Conservation (phyloP, 2,113 vertebrate genomes). For the Pangasianodon hypophthalmus region DNA sequence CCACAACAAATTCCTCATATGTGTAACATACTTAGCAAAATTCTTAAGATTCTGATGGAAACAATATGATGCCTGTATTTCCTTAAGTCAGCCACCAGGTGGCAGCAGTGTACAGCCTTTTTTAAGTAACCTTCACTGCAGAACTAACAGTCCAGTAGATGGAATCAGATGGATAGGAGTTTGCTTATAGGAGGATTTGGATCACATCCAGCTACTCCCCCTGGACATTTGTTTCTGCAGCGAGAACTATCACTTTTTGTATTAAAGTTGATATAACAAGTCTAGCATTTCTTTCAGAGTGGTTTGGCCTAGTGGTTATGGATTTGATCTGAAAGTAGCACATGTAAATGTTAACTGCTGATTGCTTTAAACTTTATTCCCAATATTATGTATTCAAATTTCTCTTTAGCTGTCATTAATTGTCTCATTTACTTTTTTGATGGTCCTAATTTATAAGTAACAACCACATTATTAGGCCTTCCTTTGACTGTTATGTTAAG, state of each 20-base stretch:
- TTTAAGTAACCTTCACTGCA: neutral
- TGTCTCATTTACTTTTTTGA: neutral
- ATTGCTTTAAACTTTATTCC: neutral
- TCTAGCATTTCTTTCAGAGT: neutral
- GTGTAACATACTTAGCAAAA: neutral
- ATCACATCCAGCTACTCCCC: neutral
- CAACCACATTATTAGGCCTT: neutral
- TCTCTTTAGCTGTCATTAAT: neutral
- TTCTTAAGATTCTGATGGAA: neutral
- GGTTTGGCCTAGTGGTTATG: neutral
- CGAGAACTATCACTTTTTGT: neutral
- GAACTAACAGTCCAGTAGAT: neutral
- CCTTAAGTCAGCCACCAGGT: conserved; percentile 56
- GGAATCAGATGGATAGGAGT: neutral
- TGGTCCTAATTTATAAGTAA: neutral
- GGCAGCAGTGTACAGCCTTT: conserved; percentile 49
- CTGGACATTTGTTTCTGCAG: neutral
- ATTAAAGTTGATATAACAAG: neutral
- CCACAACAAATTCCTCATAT: neutral
- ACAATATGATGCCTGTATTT: neutral
- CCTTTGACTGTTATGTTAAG: neutral
- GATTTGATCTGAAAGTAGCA: neutral
- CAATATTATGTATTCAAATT: neutral
- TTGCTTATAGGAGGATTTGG: neutral
- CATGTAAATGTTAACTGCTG: neutral